These are phyloP conservation scores for Talpa occidentalis DNA, from an alignment of 2,113 vertebrate species.

Conservation along the genomic window DNA sequence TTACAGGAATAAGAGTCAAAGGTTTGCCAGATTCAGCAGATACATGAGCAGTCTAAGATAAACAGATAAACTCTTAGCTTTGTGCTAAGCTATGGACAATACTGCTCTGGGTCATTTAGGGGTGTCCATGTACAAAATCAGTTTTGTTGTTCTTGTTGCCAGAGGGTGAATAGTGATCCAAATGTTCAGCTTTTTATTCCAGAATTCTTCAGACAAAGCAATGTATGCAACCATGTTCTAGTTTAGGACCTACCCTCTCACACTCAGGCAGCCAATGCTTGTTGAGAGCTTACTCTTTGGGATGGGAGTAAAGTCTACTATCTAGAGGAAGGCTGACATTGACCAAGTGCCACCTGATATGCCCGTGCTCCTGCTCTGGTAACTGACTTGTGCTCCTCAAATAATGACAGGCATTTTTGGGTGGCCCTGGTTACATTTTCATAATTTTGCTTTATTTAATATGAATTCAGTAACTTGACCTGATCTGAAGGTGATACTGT, in stretches of 20 bases:
- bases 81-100: background rate
- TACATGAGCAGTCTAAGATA: background rate
- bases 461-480: background rate
- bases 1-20: background rate
- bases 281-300: background rate
- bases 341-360: background rate
- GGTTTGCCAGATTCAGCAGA: background rate
- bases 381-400: background rate
- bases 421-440: background rate
- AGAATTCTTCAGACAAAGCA: background rate
- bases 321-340: background rate
- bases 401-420: background rate
- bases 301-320: background rate
- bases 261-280: background rate
- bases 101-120: background rate
- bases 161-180: background rate
- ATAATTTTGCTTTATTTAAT: background rate
- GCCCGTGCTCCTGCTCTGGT: background rate
- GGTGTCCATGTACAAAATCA: background rate
- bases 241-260: background rate
- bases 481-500: background rate
- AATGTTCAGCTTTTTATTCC: background rate
- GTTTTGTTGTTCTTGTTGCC: background rate
- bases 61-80: constrained; percentile 3
- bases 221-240: background rate